Evolutionary conservation across 2,113 vertebrate genomes (phyloP).

Genomic region (Seriola dumerili): DNA sequence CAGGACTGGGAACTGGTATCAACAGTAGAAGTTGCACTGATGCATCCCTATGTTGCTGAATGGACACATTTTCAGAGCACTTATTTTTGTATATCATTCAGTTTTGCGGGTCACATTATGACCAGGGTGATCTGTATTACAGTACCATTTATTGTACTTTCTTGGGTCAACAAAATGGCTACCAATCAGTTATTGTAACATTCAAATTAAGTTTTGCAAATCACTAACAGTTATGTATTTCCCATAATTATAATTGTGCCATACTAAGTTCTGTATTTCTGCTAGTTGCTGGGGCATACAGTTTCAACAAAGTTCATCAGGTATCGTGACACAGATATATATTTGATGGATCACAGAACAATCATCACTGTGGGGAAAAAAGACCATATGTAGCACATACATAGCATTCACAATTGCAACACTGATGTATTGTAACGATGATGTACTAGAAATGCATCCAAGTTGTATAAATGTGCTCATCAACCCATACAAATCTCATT

Average conservation of each 20-base stretch:
- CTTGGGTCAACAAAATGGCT: neutral
- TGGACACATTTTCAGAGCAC: neutral
- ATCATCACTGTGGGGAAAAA: slow-evolving; percentile 36
- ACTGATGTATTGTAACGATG: slow-evolving; percentile 43
- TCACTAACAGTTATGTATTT: slow-evolving; percentile 14
- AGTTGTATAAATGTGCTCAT: slow-evolving; percentile 75
- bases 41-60: neutral
- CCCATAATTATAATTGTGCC: neutral
- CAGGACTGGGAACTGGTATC: neutral
- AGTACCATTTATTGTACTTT: neutral
- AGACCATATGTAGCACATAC: slow-evolving; percentile 38
- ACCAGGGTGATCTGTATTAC: slow-evolving; percentile 17
- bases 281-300: slow-evolving; percentile 1
- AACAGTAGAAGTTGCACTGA: neutral
- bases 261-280: slow-evolving; percentile 8
- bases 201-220: slow-evolving; percentile 15
- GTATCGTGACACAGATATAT: slow-evolving; percentile 41
- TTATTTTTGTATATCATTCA: slow-evolving; percentile 5
- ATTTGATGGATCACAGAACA: slow-evolving; percentile 57
- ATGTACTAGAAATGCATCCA: slow-evolving; percentile 54
- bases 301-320: neutral
- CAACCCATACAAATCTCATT: slow-evolving; percentile 69
- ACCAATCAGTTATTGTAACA: slow-evolving; percentile 6
- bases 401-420: slow-evolving; percentile 47
- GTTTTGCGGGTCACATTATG: neutral